Conservation (phyloP, 1,140 invertebrate genomes). For the Bemisia tabaci region DNA sequence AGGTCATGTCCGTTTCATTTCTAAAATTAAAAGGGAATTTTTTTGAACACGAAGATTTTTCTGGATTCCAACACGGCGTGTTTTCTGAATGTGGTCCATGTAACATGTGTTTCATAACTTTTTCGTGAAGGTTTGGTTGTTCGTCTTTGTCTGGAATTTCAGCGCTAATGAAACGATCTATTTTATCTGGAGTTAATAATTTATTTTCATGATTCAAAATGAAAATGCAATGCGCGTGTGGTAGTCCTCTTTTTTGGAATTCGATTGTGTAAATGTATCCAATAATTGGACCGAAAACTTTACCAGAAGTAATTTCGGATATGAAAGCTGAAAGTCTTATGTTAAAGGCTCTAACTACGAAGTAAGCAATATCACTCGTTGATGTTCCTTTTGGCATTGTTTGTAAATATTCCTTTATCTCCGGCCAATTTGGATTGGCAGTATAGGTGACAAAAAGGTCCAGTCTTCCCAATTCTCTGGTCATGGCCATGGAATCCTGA, state of each 20-base stretch:
- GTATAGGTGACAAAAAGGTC: constrained; percentile 16
- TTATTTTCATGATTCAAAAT: background rate
- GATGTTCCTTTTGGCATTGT: constrained; percentile 1
- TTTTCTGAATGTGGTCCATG: constrained; percentile 31
- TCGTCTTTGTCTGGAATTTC: constrained; percentile 35
- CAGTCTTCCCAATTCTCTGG: constrained; percentile 11
- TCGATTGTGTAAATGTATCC: constrained; percentile 9
- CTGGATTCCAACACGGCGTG: constrained; percentile 4
- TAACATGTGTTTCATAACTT: constrained; percentile 34
- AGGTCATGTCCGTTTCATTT: constrained; percentile 24
- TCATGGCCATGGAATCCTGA: constrained; percentile 18
- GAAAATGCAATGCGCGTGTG: constrained; percentile 9
- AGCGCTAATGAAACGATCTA: constrained; percentile 35
- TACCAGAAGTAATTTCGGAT: background rate
- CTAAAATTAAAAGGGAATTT: constrained; percentile 27
- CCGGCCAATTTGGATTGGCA: constrained; percentile 10
- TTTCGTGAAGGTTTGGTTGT: constrained; percentile 29
- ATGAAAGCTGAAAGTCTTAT: background rate
- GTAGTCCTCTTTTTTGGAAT: constrained; percentile 12
- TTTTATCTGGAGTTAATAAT: constrained; percentile 21
- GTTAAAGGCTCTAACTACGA: constrained; percentile 6
- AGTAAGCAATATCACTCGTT: background rate
- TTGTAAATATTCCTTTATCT: constrained; percentile 5
- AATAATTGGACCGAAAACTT: constrained; percentile 5
- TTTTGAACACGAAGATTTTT: constrained; percentile 28